Conservation (phyloP, 2,888 invertebrate species). For the Allygus modestus region DNA sequence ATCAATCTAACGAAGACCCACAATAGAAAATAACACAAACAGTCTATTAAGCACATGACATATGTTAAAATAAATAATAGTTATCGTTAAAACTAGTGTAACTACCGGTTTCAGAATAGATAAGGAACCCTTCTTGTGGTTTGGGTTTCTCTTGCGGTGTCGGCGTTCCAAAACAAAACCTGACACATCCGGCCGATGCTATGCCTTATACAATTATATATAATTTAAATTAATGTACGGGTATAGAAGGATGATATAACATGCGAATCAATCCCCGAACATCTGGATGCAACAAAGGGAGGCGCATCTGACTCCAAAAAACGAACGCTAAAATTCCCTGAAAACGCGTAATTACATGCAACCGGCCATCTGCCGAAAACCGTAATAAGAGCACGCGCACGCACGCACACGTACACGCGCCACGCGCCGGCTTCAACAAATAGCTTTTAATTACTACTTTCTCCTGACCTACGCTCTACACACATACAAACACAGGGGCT, state of each 20-base stretch:
- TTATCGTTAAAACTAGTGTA: background rate
- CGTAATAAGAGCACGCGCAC: conserved; percentile 23
- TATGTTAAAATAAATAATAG: background rate
- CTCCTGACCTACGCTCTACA: background rate
- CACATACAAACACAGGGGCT: background rate
- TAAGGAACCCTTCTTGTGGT: background rate
- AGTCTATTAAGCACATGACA: no score
- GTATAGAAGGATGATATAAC: conserved; percentile 13
- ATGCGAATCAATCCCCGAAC: conserved; percentile 42
- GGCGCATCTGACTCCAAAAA: conserved; percentile 51
- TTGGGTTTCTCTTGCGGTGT: conserved; percentile 18
- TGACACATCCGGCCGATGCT: conserved; percentile 19
- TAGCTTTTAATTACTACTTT: conserved; percentile 48
- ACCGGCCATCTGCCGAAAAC: conserved; percentile 28
- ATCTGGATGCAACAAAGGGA: conserved; percentile 36
- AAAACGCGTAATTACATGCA: conserved; percentile 53
- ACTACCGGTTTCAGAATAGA: background rate
- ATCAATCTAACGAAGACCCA: no score
- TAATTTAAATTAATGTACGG: conserved; percentile 36
- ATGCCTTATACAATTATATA: conserved; percentile 9
- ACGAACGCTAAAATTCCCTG: conserved; percentile 55
- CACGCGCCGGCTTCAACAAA: background rate
- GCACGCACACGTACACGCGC: conserved; percentile 15
- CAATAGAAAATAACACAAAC: no score
- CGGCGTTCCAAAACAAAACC: background rate